phyloP scores from a whole-genome alignment of 2,113 vertebrate genomes.

The Phyllostomus discolor region DNA sequence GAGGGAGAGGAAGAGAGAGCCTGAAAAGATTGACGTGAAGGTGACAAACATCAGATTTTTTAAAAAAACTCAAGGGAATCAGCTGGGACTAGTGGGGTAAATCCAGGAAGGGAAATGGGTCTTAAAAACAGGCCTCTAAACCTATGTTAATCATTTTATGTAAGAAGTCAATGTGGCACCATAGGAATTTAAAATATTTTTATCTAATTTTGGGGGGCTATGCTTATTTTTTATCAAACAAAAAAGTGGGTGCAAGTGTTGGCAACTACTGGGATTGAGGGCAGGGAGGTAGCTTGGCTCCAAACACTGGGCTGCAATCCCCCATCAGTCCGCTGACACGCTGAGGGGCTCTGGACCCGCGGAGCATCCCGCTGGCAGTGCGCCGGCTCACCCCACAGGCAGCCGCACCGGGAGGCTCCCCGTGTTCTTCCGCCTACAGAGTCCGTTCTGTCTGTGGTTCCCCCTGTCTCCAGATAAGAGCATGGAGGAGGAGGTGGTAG shows the following conservation, averaged over 20 bases:
- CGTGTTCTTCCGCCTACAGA: neutral
- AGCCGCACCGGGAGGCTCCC: accelerated
- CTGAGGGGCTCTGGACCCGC: neutral
- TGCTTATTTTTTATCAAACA: neutral
- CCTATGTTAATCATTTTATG: neutral
- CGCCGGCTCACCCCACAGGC: accelerated
- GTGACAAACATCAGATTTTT: neutral
- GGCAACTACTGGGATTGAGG: neutral
- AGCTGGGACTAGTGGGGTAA: neutral
- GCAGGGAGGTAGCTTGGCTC: neutral
- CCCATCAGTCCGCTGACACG: neutral
- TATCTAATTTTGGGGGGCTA: neutral
- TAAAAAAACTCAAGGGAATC: neutral
- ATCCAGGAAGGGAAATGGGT: neutral
- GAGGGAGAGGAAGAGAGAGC: neutral
- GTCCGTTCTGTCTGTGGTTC: neutral
- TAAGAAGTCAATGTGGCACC: neutral
- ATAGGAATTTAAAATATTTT: neutral
- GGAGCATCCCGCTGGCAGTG: neutral
- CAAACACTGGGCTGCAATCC: neutral
- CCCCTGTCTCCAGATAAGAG: neutral
- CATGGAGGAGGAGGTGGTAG: neutral
- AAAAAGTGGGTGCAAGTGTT: neutral
- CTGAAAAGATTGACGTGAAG: neutral
- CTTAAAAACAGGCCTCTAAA: neutral